Evolutionary conservation across 2,888 invertebrate species (phyloP), one percentile per base, ranked within the genome.

Genomic region (Dynastes tityus): DNA sequence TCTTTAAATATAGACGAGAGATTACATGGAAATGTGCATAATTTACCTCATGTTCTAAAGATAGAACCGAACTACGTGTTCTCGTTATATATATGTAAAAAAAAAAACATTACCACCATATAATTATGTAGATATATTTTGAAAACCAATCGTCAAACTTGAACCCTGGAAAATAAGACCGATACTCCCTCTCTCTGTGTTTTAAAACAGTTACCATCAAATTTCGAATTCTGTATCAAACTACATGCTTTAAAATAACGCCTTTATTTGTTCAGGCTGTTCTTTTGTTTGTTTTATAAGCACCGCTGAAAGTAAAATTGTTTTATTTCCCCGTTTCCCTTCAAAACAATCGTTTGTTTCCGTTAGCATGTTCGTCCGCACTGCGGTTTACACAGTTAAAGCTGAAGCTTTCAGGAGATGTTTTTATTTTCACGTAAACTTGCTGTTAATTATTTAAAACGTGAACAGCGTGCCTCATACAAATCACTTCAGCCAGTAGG

Each of bases 1-100:
- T 58, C 53, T 73, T 73, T 73, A 73, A 73, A 73, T 73, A 73
- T 73, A 73, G 73, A n/a, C 55, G 55, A 2, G 11, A 22, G 49
- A 68, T 68, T 55, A 55, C 58, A 61, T 73, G 40, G 16, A 73
- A 40, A 73, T 73, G 40, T 73, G 73, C 73, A 73, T 58, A 73
- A 73, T 73, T 73, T 61, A 40, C 58, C 40, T 40, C 58, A 16
- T n/a, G 58, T 37, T 58, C 58, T 73, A 73, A 58, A 73, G 22
- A 22, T 51, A 68, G 68, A 49, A 27, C 1, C 49, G 13, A 49
- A 27, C 27, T 51, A 27, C n/a, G 11, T 27, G 68, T 68, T 51
- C 40, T 13, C 49, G 13, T 9, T 58, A 58, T 8, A 22, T 55
- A 55, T 5, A 27, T 22, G 9, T 11, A 58, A 58, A 55, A 16